Conservation (phyloP, 2,888 invertebrate genomes). For the Heliconius sara region DNA sequence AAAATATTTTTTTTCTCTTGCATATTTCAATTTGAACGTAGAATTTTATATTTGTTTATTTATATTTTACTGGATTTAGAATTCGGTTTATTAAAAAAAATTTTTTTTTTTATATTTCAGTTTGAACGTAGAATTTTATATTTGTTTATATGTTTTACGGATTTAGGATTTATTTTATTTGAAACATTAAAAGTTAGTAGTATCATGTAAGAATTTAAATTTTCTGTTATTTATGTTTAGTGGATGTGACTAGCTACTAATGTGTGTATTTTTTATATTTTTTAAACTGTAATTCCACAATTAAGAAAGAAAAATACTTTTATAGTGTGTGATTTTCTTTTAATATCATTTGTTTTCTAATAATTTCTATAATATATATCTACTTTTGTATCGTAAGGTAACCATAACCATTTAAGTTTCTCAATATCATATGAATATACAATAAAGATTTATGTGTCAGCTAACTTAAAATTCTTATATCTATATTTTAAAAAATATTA, state of each 20-base stretch:
- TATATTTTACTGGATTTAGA: not conserved
- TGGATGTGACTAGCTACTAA: too few relatives aligned
- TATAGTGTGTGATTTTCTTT: not conserved
- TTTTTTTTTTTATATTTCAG: conserved; percentile 8
- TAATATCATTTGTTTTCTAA: not conserved
- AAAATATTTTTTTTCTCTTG: not conserved
- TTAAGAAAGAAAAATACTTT: too few relatives aligned
- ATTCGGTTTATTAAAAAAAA: not conserved
- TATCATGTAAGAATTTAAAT: too few relatives aligned
- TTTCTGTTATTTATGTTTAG: too few relatives aligned
- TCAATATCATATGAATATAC: not conserved
- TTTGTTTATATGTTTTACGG: not conserved
- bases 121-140: not conserved
- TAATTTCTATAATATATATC: not conserved
- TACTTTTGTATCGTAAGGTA: not conserved
- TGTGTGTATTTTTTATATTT: too few relatives aligned
- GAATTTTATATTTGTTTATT: not conserved
- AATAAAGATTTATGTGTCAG: not conserved
- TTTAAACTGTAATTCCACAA: too few relatives aligned
- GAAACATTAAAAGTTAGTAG: too few relatives aligned
- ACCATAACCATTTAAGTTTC: not conserved
- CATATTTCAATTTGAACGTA: not conserved
- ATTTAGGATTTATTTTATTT: not conserved
- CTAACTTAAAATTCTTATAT: not conserved
- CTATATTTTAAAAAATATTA: not conserved